Percentiles rank a stretch among this genome's conserved stretches.
Evolutionary conservation across 2,113 vertebrate genomes (phyloP).

Genomic region (Dromiciops gliroides): DNA sequence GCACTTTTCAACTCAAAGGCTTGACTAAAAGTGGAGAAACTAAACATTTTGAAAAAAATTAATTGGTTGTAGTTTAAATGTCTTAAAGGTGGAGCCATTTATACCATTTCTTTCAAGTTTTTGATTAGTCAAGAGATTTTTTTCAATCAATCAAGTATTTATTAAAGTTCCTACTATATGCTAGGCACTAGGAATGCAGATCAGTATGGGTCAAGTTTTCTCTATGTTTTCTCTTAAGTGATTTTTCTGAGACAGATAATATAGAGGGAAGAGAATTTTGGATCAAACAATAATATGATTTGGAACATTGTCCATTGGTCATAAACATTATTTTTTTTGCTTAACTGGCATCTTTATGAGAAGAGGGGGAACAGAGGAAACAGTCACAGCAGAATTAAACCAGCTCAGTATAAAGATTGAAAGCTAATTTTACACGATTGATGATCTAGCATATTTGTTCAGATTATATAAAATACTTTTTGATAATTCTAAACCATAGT

Average conservation of each 20-base stretch:
- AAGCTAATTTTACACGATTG: conserved; percentile 59
- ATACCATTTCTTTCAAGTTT: background rate
- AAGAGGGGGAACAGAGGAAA: conserved; percentile 5
- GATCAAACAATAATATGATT: conserved; percentile 28
- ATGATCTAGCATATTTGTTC: conserved; percentile 53
- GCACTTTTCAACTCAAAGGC: background rate
- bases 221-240: conserved; percentile 14
- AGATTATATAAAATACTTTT: conserved; percentile 59
- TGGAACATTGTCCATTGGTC: conserved; percentile 27
- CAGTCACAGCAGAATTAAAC: background rate
- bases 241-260: conserved; percentile 17
- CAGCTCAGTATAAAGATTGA: conserved; percentile 4
- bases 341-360: conserved; percentile 27
- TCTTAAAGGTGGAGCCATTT: background rate
- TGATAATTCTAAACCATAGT: background rate
- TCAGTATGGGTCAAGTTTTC: background rate
- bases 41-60: background rate
- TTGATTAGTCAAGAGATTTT: background rate
- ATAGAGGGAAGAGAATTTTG: conserved; percentile 13
- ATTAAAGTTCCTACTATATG: background rate
- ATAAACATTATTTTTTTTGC: conserved; percentile 4
- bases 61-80: background rate
- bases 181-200: background rate
- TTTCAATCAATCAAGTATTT: background rate
- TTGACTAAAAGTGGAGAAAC: background rate